Evolutionary conservation across 2,113 vertebrate genomes (phyloP).

Genomic region (Catagonus wagneri): DNA sequence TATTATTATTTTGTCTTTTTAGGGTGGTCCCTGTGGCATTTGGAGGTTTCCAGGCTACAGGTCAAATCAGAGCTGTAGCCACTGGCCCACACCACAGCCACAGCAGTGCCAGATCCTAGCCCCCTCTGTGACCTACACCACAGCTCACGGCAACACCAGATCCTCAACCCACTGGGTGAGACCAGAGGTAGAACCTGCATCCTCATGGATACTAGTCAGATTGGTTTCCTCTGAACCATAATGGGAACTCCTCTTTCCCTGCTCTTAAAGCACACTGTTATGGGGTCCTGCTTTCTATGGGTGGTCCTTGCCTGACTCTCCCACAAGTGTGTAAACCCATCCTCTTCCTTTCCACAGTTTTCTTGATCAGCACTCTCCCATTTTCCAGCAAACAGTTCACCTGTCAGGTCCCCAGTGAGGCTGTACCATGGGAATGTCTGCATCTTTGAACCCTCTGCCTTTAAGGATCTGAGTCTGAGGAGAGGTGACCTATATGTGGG

Average conservation of each 20-base stretch:
- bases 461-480: not conserved
- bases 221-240: too few species aligned
- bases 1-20: too few species aligned
- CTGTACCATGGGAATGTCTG: not conserved
- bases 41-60: too few species aligned
- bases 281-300: not conserved
- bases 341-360: not conserved
- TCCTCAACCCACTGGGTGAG: too few species aligned
- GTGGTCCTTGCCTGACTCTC: not conserved
- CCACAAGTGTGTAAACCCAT: not conserved
- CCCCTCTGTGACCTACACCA: too few species aligned
- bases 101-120: too few species aligned
- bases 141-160: too few species aligned
- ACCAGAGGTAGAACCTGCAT: too few species aligned
- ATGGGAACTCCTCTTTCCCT: not conserved
- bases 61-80: too few species aligned
- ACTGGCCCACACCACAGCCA: too few species aligned
- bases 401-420: not conserved
- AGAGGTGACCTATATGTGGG: not conserved
- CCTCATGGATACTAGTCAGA: too few species aligned
- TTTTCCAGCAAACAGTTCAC: not conserved
- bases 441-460: not conserved
- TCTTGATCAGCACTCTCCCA: not conserved
- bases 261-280: not conserved
- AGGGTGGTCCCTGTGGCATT: too few species aligned